These are phyloP conservation scores for Megaustenia siamemsis DNA, from an alignment of 2,888 invertebrate genomes.

Conservation along the genomic window DNA sequence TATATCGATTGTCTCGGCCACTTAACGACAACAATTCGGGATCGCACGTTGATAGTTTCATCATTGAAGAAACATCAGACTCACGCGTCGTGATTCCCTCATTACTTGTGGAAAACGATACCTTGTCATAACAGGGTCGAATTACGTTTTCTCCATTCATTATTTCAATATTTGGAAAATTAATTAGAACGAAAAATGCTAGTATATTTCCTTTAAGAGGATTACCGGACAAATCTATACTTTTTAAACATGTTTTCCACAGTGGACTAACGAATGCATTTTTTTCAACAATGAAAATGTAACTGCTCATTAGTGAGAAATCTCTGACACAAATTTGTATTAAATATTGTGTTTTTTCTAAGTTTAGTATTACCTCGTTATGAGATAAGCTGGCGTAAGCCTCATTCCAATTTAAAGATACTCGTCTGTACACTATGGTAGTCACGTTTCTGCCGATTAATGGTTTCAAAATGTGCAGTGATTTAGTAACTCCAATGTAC, in stretches of 20 bases:
- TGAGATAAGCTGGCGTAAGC: neutral
- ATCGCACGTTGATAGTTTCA: neutral
- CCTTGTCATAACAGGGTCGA: neutral
- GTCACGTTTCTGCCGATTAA: constrained; percentile 4
- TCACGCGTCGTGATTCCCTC: neutral
- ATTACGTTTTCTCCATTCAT: neutral
- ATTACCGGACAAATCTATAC: constrained; percentile 11
- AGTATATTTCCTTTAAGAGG: neutral
- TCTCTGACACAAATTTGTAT: constrained; percentile 13
- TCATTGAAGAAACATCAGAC: neutral
- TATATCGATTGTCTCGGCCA: too few relatives aligned
- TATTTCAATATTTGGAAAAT: neutral
- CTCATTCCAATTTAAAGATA: neutral
- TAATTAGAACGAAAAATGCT: neutral
- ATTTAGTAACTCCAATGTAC: neutral
- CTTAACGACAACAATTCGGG: too few relatives aligned
- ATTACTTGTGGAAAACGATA: neutral
- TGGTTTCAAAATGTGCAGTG: neutral
- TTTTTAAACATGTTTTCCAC: constrained; percentile 3
- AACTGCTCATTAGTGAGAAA: neutral
- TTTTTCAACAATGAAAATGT: neutral
- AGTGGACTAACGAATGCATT: neutral
- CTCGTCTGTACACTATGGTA: neutral
- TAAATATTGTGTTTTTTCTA: neutral
- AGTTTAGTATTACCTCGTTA: neutral